Percentiles rank a stretch among this genome's conserved stretches.
These are phyloP conservation scores for Apotomis turbidana DNA, from an alignment of 2,888 invertebrate species.

Conservation along the genomic window DNA sequence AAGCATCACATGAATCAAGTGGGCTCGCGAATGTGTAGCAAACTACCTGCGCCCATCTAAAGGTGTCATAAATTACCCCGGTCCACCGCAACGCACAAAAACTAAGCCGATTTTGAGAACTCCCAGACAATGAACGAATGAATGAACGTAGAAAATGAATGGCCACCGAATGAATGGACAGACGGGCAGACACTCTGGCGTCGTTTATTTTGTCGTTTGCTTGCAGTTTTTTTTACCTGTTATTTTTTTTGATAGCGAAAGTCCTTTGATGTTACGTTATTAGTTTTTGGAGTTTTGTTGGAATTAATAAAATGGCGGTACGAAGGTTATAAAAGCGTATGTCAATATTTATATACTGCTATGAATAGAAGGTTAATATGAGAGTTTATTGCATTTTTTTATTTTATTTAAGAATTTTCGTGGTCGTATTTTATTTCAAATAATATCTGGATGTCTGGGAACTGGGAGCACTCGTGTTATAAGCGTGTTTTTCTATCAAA, in stretches of 20 bases:
- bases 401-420: slow-evolving; percentile 12
- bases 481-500: no score
- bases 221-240: slow-evolving; percentile 42
- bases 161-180: slow-evolving; percentile 39
- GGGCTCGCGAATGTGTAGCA: slow-evolving; percentile 30
- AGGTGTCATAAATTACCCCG: slow-evolving; percentile 56
- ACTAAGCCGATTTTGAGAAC: slow-evolving; percentile 42
- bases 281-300: slow-evolving; percentile 23
- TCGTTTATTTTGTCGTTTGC: slow-evolving; percentile 60
- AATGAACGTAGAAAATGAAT: slow-evolving; percentile 55
- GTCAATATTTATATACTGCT: slow-evolving; percentile 33
- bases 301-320: slow-evolving; percentile 28
- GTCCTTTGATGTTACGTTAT: slow-evolving; percentile 37
- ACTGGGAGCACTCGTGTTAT: not conserved
- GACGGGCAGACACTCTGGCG: slow-evolving; percentile 59
- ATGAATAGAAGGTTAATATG: slow-evolving; percentile 13
- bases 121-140: slow-evolving; percentile 42
- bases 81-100: slow-evolving; percentile 55
- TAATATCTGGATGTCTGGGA: slow-evolving; percentile 12
- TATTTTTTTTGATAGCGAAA: slow-evolving; percentile 40
- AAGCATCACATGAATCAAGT: slow-evolving; percentile 21
- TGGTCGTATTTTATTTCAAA: not conserved
- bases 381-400: slow-evolving; percentile 11
- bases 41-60: slow-evolving; percentile 25
- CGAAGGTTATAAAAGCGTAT: not conserved